Percentiles rank a stretch among this genome's conserved stretches.
Evolutionary conservation across 64 coral and sea anemone genomes (phyloP).

Genomic region (Actinia equina): DNA sequence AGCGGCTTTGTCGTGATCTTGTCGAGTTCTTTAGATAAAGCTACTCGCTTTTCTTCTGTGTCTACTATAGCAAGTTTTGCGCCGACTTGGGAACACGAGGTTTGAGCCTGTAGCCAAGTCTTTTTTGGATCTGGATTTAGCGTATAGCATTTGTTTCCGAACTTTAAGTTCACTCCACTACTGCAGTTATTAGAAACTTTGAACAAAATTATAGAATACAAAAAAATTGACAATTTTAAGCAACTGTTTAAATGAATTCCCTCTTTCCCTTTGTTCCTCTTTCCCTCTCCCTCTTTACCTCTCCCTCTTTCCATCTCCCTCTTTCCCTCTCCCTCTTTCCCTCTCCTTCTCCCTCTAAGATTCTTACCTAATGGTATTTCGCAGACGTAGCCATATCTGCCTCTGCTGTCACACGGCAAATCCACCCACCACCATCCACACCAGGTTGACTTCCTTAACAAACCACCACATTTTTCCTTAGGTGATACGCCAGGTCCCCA

Average conservation of each 20-base stretch:
- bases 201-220: not conserved
- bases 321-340: too few relatives aligned
- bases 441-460: not conserved
- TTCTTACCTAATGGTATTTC: not conserved
- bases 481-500: not conserved
- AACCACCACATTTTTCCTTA: not conserved
- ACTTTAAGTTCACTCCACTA: not conserved
- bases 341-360: not conserved
- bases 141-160: not conserved
- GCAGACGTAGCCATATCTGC: not conserved
- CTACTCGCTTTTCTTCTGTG: not conserved
- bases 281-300: too few relatives aligned
- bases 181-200: not conserved
- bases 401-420: not conserved
- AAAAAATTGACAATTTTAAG: not conserved
- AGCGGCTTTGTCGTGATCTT: not conserved
- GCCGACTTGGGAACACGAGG: not conserved
- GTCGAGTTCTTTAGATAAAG: not conserved
- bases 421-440: conserved; percentile 3
- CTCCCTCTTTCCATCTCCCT: too few relatives aligned
- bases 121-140: not conserved
- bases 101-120: not conserved
- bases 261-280: too few relatives aligned
- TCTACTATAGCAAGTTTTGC: not conserved
- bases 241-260: too few relatives aligned